Conservation (phyloP, 2,113 vertebrate genomes). For the Columba janthina region DNA sequence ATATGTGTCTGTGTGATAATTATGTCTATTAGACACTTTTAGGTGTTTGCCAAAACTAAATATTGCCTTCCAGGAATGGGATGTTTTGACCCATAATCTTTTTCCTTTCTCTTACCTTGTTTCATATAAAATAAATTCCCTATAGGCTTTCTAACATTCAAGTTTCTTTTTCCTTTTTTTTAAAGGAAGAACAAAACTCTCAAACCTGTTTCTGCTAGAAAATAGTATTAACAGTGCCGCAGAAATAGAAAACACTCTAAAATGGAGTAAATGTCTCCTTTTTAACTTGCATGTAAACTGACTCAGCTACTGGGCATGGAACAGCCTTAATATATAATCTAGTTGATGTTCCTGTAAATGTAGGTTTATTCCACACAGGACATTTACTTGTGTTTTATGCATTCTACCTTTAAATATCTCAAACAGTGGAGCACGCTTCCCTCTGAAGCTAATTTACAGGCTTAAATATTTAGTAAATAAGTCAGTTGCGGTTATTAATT, state of each 20-base stretch:
- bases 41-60: background rate
- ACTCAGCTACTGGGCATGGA: background rate
- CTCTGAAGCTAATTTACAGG: background rate
- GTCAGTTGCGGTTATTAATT: background rate
- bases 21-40: background rate
- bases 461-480: background rate
- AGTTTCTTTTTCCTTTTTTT: too few species aligned
- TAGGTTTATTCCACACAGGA: background rate
- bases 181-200: accelerated
- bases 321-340: background rate
- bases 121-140: background rate
- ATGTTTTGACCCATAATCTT: background rate
- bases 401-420: background rate
- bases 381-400: background rate
- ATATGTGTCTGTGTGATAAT: background rate
- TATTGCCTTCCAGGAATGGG: background rate
- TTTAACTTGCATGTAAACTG: background rate
- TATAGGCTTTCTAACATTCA: background rate
- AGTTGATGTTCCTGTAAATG: background rate
- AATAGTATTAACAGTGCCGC: background rate
- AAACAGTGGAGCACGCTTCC: background rate
- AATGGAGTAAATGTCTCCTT: background rate
- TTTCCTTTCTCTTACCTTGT: background rate
- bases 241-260: background rate
- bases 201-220: background rate